These are phyloP conservation scores for Limnodromus scolopaceus DNA, from an alignment of 2,797 vertebrate species.

Conservation along the genomic window DNA sequence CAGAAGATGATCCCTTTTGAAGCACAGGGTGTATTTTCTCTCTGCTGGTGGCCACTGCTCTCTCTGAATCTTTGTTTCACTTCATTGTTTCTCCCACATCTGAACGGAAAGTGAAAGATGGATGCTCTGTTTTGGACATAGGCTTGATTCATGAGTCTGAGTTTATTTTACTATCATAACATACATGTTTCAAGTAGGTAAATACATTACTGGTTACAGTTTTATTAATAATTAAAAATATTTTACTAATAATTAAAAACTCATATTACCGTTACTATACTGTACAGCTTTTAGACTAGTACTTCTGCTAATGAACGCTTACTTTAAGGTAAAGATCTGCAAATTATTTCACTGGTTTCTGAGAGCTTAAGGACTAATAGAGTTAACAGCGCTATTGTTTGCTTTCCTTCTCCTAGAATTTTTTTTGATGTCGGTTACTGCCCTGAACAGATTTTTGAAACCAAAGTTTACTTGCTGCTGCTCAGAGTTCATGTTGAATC, in stretches of 20 bases:
- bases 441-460: not conserved
- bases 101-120: not conserved
- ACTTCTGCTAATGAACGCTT: not conserved
- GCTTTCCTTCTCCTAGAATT: conserved; percentile 22
- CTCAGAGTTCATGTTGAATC: not conserved
- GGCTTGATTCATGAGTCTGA: not conserved
- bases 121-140: not conserved
- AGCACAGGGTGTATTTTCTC: not conserved
- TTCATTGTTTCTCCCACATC: not conserved
- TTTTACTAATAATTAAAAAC: not conserved
- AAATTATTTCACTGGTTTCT: not conserved
- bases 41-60: not conserved
- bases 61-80: not conserved
- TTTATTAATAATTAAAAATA: not conserved
- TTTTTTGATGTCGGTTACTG: not conserved
- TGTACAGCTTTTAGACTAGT: not conserved
- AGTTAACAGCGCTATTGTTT: not conserved
- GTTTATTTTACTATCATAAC: not conserved
- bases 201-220: not conserved
- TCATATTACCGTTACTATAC: not conserved
- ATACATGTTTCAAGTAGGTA: not conserved
- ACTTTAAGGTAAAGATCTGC: not conserved
- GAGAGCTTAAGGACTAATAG: not conserved
- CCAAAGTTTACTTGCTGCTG: not conserved
- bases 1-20: not conserved